Evolutionary conservation across 2,888 invertebrate genomes (phyloP), one percentile per base, ranked within the genome.

Genomic region (Drosophila tripunctata): DNA sequence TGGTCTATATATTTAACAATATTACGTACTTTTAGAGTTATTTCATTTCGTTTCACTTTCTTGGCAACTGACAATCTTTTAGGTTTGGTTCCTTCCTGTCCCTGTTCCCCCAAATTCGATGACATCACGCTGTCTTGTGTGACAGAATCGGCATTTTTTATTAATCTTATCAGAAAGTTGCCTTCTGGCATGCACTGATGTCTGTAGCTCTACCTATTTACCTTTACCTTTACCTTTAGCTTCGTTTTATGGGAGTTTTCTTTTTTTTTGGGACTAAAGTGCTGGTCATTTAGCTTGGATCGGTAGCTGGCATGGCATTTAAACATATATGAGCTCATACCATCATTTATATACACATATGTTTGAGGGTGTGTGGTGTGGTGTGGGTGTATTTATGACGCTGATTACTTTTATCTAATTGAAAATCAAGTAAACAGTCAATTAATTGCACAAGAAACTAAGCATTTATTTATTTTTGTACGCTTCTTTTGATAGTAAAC

Each of bases 91-190:
- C 33, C n/a, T 21, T n/a, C 15, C 12, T 12, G 27, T 24, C 33
- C 2, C 24, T 41, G 14, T 5, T n/a, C 44, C 48, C 22, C 21
- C 24, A 12, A 19, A 41, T 10, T 17, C 15, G 64, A 78, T 78
- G 78, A 78, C 78, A 78, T 78, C 78, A 77, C 54, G 52, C 62
- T 58, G 43, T 61, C 63, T 52, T 57, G 41, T 33, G 24, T 41
- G 54, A 21, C 48, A 43, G 38, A 24, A 27, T 50, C 43, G 44
- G 43, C 36, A 15, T 55, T 54, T 67, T n/a, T 61, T 82, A 78
- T 83, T 85, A 83, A 83, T 83, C 82, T 83, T 83, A 83, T 83
- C 82, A 75, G 67, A 62, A 75, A 73, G 84, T 80, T 83, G 73
- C 45, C 60, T 60, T 52, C 48, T 51, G 55, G 50, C 57, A 72